Conservation (phyloP, 2,888 invertebrate genomes). For the Drosophila tripunctata region DNA sequence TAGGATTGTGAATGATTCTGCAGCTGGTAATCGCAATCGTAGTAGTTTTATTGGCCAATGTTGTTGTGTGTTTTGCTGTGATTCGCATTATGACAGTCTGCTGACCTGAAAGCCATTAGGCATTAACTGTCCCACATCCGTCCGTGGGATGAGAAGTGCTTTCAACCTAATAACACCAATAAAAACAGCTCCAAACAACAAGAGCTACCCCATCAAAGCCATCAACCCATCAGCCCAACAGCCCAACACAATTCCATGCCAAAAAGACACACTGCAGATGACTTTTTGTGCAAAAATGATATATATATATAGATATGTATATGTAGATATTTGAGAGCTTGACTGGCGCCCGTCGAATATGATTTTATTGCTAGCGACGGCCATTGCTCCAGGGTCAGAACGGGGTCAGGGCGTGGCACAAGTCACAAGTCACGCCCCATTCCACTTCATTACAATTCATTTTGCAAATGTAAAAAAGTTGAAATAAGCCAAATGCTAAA, state of each 20-base stretch:
- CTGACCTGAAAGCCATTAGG: slow-evolving; percentile 74
- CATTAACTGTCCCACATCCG: slow-evolving; percentile 66
- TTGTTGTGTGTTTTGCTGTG: slow-evolving; percentile 52
- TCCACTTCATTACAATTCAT: slow-evolving; percentile 75
- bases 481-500: slow-evolving; percentile 47
- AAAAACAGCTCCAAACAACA: slow-evolving; percentile 63
- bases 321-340: slow-evolving; percentile 57
- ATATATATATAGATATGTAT: slow-evolving; percentile 55
- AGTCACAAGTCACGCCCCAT: slow-evolving; percentile 48
- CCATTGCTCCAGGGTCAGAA: slow-evolving; percentile 42
- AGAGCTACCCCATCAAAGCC: slow-evolving; percentile 7
- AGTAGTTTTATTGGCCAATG: slow-evolving; percentile 55
- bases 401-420: slow-evolving; percentile 33
- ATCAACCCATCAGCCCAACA: neutral
- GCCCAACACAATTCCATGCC: neutral
- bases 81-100: slow-evolving; percentile 68
- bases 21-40: slow-evolving; percentile 28
- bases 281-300: slow-evolving; percentile 74
- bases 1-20: neutral
- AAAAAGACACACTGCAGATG: slow-evolving; percentile 62
- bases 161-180: slow-evolving; percentile 78
- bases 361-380: slow-evolving; percentile 73
- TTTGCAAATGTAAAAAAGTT: slow-evolving; percentile 80
- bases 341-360: slow-evolving; percentile 84
- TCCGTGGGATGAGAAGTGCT: slow-evolving; percentile 55